Evolutionary conservation across 92 coral and sea anemone genomes (phyloP), one percentile per base, ranked within the genome.

Genomic region (Metridium senile): DNA sequence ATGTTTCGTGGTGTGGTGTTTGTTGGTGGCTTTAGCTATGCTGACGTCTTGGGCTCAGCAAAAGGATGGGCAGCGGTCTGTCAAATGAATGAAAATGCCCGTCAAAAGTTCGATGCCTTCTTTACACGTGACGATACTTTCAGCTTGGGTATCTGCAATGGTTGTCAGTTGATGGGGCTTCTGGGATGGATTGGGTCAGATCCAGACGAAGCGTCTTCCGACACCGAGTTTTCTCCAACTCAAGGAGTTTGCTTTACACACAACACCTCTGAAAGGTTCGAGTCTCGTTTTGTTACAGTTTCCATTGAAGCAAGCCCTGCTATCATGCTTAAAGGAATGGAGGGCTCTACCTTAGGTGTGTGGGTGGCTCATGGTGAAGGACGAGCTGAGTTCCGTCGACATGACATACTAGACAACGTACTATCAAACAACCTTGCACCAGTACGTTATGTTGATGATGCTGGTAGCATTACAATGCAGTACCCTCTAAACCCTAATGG

Each of bases 321-420:
- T 71, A 74, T 94, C 63, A 94, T 94, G 98, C 74, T 94, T 20
- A 76, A 88, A 76, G 97, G 89, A 58, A 92, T 94, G 98, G 93
- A 92, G 63, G 98, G 95, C 3, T 92, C 98, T 13, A 82, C 89
- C 32, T 81, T 94, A 65, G 98, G 98, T 43, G 86, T 94, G 54
- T 94, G 98, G 98, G 95, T 94, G 1, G 92, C 98, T 1, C 98
- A 94, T 76, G 98, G 98, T 22, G 98, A 94, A 71, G 98, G 98
- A 35, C 81, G 93, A 71, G 84, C 84, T 18, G 82, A 77, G 52
- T 94, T 89, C 80, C 79, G 76, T 35, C 78, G 71, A 19, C 88
- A 88, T 16, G 82, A 84, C 26, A 86, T 89, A 52, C 81, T 92
- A 28, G 76, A 89, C 72, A 81, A 82, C 66, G 75, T 89, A 71